phyloP scores from a whole-genome alignment of 2,888 invertebrate genomes.

The Habroteleia sp. region DNA sequence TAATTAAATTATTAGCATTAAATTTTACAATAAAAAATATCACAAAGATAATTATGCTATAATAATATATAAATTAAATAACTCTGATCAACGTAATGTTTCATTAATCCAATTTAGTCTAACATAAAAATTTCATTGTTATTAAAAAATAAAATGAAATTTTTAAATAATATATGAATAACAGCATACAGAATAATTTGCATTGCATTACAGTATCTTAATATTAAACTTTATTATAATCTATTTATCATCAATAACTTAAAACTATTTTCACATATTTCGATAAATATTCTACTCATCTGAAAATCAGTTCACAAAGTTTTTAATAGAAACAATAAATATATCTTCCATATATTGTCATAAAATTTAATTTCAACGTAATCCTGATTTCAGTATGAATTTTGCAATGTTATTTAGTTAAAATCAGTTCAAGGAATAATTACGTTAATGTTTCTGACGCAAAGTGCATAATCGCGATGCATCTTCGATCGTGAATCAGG shows the following conservation, averaged over 20 bases:
- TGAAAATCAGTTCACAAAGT: background rate
- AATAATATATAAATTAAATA: too few relatives aligned
- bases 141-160: too few relatives aligned
- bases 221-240: background rate
- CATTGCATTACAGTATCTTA: background rate
- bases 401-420: conserved; percentile 12
- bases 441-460: conserved; percentile 18
- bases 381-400: background rate
- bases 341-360: background rate
- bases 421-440: conserved; percentile 23
- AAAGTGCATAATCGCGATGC: conserved; percentile 9
- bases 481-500: conserved; percentile 28
- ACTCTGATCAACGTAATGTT: too few relatives aligned
- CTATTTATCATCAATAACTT: background rate
- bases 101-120: too few relatives aligned
- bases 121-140: too few relatives aligned
- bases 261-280: background rate
- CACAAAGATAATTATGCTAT: too few relatives aligned
- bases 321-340: background rate
- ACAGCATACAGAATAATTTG: background rate
- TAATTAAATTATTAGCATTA: too few relatives aligned
- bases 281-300: background rate
- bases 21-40: too few relatives aligned
- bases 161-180: background rate
- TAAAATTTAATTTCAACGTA: background rate